Conservation (phyloP, 1,140 invertebrate genomes). For the Metopolophium dirhodum region DNA sequence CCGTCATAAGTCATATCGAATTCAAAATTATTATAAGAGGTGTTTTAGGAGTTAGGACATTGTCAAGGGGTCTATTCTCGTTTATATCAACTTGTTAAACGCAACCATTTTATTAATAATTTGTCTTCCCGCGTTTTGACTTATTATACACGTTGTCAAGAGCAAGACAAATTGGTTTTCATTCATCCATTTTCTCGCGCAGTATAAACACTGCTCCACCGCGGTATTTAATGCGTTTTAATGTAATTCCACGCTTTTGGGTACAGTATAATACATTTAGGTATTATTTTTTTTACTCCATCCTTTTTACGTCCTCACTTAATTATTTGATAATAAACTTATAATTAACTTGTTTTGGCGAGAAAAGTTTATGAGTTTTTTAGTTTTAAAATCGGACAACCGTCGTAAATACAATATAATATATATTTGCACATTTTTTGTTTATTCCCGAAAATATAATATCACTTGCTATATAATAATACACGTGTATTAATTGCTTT, state of each 20-base stretch:
- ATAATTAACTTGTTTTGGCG: too few species aligned
- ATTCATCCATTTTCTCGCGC: background rate
- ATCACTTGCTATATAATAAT: background rate
- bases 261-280: background rate
- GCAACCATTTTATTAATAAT: slow-evolving; percentile 37
- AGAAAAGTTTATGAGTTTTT: background rate
- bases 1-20: background rate
- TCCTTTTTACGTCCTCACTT: background rate
- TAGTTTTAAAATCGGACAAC: background rate
- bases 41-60: background rate
- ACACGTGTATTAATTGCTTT: too few species aligned
- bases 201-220: background rate
- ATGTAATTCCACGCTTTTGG: background rate
- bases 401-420: too few species aligned
- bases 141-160: slow-evolving; percentile 1
- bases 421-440: too few species aligned
- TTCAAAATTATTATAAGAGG: background rate
- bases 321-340: background rate
- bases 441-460: too few species aligned
- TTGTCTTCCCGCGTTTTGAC: slow-evolving; percentile 19
- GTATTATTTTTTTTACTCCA: background rate
- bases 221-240: background rate
- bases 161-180: slow-evolving; percentile 19
- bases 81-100: slow-evolving; percentile 21
- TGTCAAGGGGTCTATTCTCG: background rate